Percentiles rank a stretch among this genome's conserved stretches.
Conservation (phyloP, 2,113 vertebrate genomes). For the Rostratula benghalensis region DNA sequence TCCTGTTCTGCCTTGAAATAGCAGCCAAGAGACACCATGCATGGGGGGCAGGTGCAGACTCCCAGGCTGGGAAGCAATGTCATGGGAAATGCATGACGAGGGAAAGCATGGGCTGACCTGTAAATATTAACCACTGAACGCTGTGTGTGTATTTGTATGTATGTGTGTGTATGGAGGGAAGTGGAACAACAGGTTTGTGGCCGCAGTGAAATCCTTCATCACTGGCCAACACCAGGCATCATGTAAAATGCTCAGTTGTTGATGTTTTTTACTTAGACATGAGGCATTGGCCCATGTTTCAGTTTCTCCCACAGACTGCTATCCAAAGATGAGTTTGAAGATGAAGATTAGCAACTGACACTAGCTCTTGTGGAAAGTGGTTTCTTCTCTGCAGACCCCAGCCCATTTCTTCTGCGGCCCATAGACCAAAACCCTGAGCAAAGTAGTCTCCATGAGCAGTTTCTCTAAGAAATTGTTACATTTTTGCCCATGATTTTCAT, state of each 20-base stretch:
- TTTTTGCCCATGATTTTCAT: neutral
- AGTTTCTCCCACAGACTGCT: slow-evolving; percentile 35
- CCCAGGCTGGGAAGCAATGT: neutral
- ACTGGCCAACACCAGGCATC: neutral
- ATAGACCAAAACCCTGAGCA: neutral
- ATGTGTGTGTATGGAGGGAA: neutral
- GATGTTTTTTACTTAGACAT: neutral
- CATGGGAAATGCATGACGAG: accelerated
- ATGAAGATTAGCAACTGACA: neutral
- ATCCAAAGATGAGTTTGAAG: neutral
- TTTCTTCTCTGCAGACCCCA: neutral
- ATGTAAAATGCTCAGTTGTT: neutral
- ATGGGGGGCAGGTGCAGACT: neutral
- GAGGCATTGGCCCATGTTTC: neutral
- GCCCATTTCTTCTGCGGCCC: neutral
- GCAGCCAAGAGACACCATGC: neutral
- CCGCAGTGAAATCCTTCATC: slow-evolving; percentile 8
- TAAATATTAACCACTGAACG: neutral
- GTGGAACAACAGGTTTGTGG: slow-evolving; percentile 52
- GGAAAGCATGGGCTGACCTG: neutral
- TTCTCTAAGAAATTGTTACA: neutral
- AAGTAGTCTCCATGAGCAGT: neutral
- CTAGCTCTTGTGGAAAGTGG: neutral
- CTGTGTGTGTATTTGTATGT: neutral
- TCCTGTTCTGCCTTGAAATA: neutral